Conservation (phyloP, 2,113 vertebrate genomes). For the Hyperopisus bebe region DNA sequence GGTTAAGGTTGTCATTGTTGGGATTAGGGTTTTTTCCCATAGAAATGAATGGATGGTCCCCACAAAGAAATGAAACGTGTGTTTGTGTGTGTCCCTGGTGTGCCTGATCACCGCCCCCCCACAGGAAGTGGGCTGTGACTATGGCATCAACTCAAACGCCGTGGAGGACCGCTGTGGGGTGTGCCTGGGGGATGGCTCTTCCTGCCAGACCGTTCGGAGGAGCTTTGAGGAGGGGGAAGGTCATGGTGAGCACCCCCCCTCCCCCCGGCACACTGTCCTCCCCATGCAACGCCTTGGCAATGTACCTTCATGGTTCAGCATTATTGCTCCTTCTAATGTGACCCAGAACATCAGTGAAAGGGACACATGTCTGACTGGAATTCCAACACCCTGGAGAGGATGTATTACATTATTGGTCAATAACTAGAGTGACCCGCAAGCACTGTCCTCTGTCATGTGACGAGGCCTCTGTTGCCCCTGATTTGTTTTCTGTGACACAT, state of each 20-base stretch:
- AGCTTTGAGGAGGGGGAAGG: constrained; percentile 77
- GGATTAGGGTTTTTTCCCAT: background rate
- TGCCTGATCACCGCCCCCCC: background rate
- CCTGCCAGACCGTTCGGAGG: constrained; percentile 77
- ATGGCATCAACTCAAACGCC: constrained; percentile 86
- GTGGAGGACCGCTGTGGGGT: constrained; percentile 89
- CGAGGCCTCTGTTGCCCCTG: background rate
- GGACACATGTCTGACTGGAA: background rate
- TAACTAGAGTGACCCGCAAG: background rate
- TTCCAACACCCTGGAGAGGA: background rate
- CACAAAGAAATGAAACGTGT: background rate
- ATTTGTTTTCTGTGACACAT: background rate
- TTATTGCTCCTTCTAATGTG: background rate
- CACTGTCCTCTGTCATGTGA: background rate
- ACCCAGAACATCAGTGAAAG: background rate
- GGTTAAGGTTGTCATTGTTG: background rate
- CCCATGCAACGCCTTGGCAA: background rate
- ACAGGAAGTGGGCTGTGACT: constrained; percentile 89
- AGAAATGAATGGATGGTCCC: background rate
- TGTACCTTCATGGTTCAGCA: background rate
- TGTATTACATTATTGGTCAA: background rate
- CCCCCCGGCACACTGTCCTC: background rate
- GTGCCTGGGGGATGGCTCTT: constrained; percentile 82
- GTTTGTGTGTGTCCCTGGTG: background rate
- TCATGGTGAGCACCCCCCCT: constrained; percentile 66